A percentile compares a stretch with the other conserved stretches of the same genome.
These are phyloP conservation scores for Clepsis dumicolana DNA, from an alignment of 2,888 invertebrate genomes.

Conservation along the genomic window DNA sequence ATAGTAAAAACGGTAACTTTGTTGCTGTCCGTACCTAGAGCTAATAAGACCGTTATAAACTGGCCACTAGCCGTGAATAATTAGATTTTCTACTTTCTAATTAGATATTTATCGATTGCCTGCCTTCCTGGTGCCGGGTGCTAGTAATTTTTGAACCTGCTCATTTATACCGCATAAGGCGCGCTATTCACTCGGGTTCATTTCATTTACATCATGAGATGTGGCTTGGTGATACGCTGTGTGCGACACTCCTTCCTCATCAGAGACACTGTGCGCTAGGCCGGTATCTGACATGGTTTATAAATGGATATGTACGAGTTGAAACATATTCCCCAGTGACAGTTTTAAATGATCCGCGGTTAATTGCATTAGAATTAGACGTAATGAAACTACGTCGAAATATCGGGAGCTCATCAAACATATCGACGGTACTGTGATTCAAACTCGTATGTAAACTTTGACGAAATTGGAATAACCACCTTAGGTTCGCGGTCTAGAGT, in stretches of 20 bases:
- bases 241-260: conserved; percentile 37
- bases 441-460: too few relatives aligned
- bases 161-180: conserved; percentile 32
- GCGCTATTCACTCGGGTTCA: conserved; percentile 28
- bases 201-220: conserved; percentile 37
- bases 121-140: conserved; percentile 24
- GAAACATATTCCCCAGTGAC: not conserved
- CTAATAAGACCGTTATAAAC: conserved; percentile 39
- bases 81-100: conserved; percentile 48
- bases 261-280: conserved; percentile 24
- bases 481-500: too few relatives aligned
- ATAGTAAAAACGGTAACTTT: conserved; percentile 9
- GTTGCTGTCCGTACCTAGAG: conserved; percentile 20
- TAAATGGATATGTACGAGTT: not conserved
- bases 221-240: conserved; percentile 16
- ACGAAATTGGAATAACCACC: too few relatives aligned
- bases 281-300: conserved; percentile 6
- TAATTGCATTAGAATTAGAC: too few relatives aligned
- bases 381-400: too few relatives aligned
- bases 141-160: conserved; percentile 38
- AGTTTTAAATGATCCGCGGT: too few relatives aligned
- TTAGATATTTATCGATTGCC: conserved; percentile 44
- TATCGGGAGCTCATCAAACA: too few relatives aligned
- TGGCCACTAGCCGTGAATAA: conserved; percentile 44
- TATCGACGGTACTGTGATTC: too few relatives aligned